phyloP scores from a whole-genome alignment of 2,888 invertebrate species.

The Synergus japonicus region DNA sequence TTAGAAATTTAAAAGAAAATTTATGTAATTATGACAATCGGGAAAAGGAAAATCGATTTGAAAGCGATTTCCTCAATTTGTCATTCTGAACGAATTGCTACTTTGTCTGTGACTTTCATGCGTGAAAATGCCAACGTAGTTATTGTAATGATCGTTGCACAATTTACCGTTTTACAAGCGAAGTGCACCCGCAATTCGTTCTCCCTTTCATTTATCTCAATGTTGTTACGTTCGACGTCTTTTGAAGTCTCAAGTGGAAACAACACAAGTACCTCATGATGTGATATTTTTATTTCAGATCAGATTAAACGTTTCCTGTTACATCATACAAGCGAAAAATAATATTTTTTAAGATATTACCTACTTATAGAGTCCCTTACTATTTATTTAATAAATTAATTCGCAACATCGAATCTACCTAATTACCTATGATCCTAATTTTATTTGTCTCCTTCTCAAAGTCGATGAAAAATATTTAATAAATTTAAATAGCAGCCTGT shows the following conservation, averaged over 20 bases:
- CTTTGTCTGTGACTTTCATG: conserved; percentile 48
- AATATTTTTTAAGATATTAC: neutral
- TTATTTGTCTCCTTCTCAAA: neutral
- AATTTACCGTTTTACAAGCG: conserved; percentile 33
- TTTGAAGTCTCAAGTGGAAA: conserved; percentile 8
- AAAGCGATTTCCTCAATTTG: neutral
- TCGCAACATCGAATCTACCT: neutral
- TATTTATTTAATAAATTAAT: neutral
- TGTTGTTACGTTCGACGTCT: conserved; percentile 2
- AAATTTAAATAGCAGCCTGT: neutral
- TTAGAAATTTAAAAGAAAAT: conserved; percentile 29
- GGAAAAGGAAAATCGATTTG: neutral
- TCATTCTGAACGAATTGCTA: neutral
- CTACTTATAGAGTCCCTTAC: neutral
- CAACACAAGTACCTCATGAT: conserved; percentile 1
- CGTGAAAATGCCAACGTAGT: conserved; percentile 49
- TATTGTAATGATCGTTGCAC: conserved; percentile 30
- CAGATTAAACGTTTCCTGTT: neutral
- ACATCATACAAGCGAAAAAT: neutral
- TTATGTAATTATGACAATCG: neutral
- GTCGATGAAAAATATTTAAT: conserved; percentile 1
- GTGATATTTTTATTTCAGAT: neutral
- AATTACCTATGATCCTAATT: neutral
- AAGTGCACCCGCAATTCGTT: conserved; percentile 33
- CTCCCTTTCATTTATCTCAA: conserved; percentile 36